Percentiles rank a stretch among this genome's conserved stretches.
Evolutionary conservation across 2,888 invertebrate species (phyloP).

Genomic region (Acronicta alni): DNA sequence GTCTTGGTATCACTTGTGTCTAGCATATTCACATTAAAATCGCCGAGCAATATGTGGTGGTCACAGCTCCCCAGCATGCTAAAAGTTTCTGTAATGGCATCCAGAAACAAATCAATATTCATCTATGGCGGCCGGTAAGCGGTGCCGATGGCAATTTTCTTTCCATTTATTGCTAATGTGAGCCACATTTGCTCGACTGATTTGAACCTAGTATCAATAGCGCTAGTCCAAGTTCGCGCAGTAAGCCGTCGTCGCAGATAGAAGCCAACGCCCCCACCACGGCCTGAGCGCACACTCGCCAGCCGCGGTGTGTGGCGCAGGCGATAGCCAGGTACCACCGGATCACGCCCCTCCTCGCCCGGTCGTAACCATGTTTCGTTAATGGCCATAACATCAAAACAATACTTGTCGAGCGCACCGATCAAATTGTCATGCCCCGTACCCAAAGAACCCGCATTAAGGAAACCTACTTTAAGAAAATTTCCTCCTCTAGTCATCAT

Average conservation of each 20-base stretch:
- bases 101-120: no score
- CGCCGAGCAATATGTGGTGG: no score
- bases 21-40: no score
- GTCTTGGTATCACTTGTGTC: no score
- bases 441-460: not conserved
- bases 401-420: not conserved
- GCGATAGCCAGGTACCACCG: no score
- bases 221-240: not conserved
- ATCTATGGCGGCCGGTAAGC: no score
- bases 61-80: no score
- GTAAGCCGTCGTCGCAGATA: not conserved
- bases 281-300: no score
- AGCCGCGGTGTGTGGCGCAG: no score
- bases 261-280: not conserved
- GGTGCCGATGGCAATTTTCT: not conserved
- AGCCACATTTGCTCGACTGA: not conserved
- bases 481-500: not conserved
- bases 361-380: not conserved
- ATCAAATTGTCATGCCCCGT: not conserved
- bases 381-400: not conserved
- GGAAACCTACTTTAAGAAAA: not conserved
- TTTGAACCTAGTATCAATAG: not conserved
- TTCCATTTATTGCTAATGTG: not conserved
- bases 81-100: no score
- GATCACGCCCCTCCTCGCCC: no score